Percentiles rank a stretch among this genome's conserved stretches.
phyloP scores from a whole-genome alignment of 2,888 invertebrate species.

The Alentia gelatinosa region DNA sequence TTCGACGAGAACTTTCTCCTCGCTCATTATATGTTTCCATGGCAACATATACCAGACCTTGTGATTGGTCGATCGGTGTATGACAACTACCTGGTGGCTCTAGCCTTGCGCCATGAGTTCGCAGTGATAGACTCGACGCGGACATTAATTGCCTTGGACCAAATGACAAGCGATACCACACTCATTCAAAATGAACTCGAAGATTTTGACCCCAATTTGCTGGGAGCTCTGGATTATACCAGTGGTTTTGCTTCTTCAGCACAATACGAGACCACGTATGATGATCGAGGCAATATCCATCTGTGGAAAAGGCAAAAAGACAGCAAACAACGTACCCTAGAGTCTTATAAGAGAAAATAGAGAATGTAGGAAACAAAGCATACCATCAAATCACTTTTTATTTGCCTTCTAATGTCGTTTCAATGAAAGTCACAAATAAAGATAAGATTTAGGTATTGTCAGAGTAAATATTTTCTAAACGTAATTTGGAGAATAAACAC shows the following conservation, averaged over 20 bases:
- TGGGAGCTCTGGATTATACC: constrained; percentile 28
- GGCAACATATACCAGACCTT: constrained; percentile 25
- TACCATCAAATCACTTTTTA: no score
- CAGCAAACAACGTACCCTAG: background rate
- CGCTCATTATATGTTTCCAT: background rate
- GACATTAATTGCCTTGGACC: background rate
- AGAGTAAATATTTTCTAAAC: no score
- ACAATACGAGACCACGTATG: constrained; percentile 13
- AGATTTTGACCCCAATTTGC: constrained; percentile 42
- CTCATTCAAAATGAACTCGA: constrained; percentile 42
- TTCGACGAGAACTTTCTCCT: constrained; percentile 12
- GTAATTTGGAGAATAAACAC: no score
- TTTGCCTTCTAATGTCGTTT: no score
- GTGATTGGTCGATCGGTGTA: constrained; percentile 35
- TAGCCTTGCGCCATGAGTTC: constrained; percentile 19
- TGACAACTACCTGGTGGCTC: constrained; percentile 30
- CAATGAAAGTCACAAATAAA: no score
- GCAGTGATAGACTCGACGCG: constrained; percentile 6
- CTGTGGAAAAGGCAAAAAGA: background rate
- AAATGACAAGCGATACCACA: background rate
- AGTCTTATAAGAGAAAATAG: constrained; percentile 8
- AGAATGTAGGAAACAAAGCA: no score
- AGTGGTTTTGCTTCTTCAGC: constrained; percentile 4
- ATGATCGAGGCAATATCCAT: background rate
- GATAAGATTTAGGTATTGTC: no score